phyloP scores from a whole-genome alignment of 2,888 invertebrate species.

The Venustoraphidia nigricollis region DNA sequence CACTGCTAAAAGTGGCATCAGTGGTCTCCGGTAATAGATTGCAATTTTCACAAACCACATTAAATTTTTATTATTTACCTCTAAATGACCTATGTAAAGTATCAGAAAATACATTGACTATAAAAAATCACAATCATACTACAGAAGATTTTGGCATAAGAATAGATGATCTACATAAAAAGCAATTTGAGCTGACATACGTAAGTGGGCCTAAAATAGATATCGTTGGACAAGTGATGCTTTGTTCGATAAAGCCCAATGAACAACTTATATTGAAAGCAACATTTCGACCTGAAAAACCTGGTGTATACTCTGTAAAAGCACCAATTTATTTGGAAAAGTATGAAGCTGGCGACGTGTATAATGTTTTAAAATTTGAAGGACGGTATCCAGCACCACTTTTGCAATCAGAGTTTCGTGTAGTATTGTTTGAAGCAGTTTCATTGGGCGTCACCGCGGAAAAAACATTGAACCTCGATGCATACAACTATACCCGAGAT shows the following conservation, averaged over 20 bases:
- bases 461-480: constrained; percentile 13
- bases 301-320: constrained; percentile 16
- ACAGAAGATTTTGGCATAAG: constrained; percentile 17
- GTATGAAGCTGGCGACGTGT: constrained; percentile 18
- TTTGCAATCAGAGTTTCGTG: constrained; percentile 16
- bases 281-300: constrained; percentile 17
- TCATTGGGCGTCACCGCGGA: constrained; percentile 17
- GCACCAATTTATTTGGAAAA: constrained; percentile 22
- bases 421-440: constrained; percentile 22
- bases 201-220: constrained; percentile 12
- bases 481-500: constrained; percentile 9
- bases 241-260: constrained; percentile 15
- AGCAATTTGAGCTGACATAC: constrained; percentile 19
- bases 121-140: too few relatives aligned
- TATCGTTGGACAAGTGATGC: constrained; percentile 11
- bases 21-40: constrained; percentile 4
- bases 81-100: too few relatives aligned
- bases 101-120: too few relatives aligned
- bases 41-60: constrained; percentile 9
- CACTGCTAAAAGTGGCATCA: not conserved
- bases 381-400: constrained; percentile 17
- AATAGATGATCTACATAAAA: constrained; percentile 15
- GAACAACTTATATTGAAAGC: constrained; percentile 16
- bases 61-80: constrained; percentile 7
- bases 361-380: constrained; percentile 21